Evolutionary conservation across 2,888 invertebrate species (phyloP).

Genomic region (Caenorhabditis wallacei): DNA sequence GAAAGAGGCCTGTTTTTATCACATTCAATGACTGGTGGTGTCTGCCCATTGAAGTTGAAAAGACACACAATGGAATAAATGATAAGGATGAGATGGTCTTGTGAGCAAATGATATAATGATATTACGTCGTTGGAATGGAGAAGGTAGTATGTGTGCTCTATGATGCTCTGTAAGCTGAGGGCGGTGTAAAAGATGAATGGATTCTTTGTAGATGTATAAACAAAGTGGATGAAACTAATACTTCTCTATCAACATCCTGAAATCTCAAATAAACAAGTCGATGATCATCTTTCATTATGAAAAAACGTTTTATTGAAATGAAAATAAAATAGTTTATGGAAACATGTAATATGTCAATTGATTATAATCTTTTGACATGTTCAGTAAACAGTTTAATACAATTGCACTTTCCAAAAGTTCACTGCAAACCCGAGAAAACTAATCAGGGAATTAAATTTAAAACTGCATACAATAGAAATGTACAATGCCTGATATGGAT

Average conservation of each 20-base stretch:
- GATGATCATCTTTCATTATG: neutral
- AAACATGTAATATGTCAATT: neutral
- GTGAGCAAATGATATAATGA: neutral
- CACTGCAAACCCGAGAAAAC: conserved; percentile 14
- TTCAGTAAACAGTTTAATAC: neutral
- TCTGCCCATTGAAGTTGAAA: conserved; percentile 22
- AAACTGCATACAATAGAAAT: conserved; percentile 12
- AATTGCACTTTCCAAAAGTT: neutral
- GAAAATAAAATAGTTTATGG: neutral
- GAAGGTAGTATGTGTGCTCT: conserved; percentile 4
- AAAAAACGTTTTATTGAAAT: neutral
- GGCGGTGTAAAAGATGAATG: neutral
- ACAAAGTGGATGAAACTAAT: too few species aligned
- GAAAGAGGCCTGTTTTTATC: conserved; percentile 29
- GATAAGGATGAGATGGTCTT: conserved; percentile 24
- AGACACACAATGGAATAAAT: conserved; percentile 5
- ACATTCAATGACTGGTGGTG: conserved; percentile 27
- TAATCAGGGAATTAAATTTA: conserved; percentile 1
- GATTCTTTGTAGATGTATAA: too few species aligned
- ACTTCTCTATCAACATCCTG: too few species aligned
- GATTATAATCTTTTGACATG: neutral
- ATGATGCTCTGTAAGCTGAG: neutral
- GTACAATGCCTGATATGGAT: conserved; percentile 34
- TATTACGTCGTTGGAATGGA: conserved; percentile 1
- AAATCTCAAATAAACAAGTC: too few species aligned